These are phyloP conservation scores for Gopherus evgoodei DNA, from an alignment of 2,113 vertebrate species.

Conservation along the genomic window DNA sequence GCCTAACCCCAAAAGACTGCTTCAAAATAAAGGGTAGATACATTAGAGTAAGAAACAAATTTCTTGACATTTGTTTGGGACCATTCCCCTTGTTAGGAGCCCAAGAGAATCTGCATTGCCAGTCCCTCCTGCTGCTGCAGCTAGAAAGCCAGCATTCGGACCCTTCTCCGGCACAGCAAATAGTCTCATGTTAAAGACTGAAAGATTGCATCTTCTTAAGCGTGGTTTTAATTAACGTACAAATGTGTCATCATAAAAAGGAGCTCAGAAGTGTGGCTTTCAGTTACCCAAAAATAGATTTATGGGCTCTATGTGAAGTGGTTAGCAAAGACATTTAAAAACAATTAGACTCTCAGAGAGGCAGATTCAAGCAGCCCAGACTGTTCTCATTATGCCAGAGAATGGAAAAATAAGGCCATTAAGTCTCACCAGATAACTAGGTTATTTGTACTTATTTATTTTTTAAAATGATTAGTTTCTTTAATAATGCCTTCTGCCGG, in stretches of 20 bases:
- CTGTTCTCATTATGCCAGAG: constrained; percentile 56
- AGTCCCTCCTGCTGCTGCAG: fast-evolving
- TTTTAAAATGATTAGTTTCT: constrained; percentile 76
- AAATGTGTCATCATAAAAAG: constrained; percentile 37
- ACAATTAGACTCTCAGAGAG: constrained; percentile 72
- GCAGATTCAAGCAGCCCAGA: constrained; percentile 59
- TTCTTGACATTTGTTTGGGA: fast-evolving
- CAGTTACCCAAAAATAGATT: constrained; percentile 71
- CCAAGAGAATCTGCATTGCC: fast-evolving
- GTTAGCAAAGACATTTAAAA: constrained; percentile 79
- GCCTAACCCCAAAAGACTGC: background rate
- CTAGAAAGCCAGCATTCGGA: fast-evolving
- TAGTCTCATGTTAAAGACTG: background rate
- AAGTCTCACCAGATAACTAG: constrained; percentile 66
- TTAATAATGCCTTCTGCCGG: constrained; percentile 73
- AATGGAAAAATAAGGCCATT: constrained; percentile 64
- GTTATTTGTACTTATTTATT: constrained; percentile 70
- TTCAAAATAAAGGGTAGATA: background rate
- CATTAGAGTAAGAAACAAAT: fast-evolving
- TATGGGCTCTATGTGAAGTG: constrained; percentile 62
- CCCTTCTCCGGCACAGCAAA: fast-evolving
- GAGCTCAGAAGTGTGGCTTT: constrained; percentile 53
- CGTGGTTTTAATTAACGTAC: constrained; percentile 75
- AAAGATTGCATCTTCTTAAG: constrained; percentile 49
- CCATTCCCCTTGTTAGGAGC: fast-evolving